Evolutionary conservation across 2,113 vertebrate genomes (phyloP).

Genomic region (Poicephalus meyeri): DNA sequence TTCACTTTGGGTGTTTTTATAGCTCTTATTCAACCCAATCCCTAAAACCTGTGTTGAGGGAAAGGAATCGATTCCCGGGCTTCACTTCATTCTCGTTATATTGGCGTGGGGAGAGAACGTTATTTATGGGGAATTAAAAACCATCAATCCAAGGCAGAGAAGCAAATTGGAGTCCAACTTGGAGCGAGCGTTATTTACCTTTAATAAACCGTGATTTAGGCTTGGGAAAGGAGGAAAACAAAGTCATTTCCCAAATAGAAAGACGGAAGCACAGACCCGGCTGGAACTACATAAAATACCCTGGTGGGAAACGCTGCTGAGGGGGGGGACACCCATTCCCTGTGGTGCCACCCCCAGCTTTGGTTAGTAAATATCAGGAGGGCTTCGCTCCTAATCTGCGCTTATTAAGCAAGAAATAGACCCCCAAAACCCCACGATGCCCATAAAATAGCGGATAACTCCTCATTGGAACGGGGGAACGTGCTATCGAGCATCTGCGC

Average conservation of each 20-base stretch:
- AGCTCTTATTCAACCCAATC: fast-evolving
- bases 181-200: background rate
- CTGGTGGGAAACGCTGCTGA: background rate
- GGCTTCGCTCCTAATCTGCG: background rate
- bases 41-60: fast-evolving
- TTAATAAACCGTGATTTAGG: background rate
- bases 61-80: background rate
- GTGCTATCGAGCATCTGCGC: background rate
- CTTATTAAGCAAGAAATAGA: background rate
- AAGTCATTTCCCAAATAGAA: background rate
- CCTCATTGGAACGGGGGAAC: background rate
- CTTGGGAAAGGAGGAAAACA: background rate
- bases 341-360: background rate
- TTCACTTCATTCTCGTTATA: background rate
- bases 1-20: background rate
- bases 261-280: fast-evolving
- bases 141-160: background rate
- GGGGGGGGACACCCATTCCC: background rate
- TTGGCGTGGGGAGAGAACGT: background rate
- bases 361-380: background rate
- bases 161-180: background rate
- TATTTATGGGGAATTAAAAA: background rate
- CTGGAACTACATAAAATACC: background rate
- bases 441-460: background rate
- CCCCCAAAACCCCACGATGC: background rate